Base-by-base conservation (phyloP, 2,797 vertebrate species). In the Melanotaenia pygmaea region DNA sequence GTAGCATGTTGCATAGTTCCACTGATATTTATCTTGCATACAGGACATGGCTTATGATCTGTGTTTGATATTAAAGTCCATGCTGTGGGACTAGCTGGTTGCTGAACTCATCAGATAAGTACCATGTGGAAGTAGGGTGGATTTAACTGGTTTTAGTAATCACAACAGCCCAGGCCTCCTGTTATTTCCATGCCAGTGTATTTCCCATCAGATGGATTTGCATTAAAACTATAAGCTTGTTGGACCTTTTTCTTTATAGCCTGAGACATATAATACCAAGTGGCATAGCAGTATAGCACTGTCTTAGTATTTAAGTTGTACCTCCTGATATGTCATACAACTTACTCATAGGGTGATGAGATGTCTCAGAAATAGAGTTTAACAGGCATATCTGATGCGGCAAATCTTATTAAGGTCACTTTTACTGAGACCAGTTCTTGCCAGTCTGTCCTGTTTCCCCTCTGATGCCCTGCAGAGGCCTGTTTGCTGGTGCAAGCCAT, bases 81-180 rank as follows among this genome's bases (percentile, higher is more conserved):
- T 64, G 74, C 77, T 81, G 78, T 71, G 76, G 81, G 77, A 71
- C 70, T 76, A 80, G 79, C 73, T 69, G 80, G 71, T 86, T 74
- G 70, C 63, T 81, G 64, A 64, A 76, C 72, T 87, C 81, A 92
- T 92, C 90, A 92, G 90, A 92, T 92, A 90, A 92, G 86, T 77
- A 84, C 76, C 82, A 83, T 64, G 77, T 67, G 72, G 80, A 88
- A 70, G 57, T 61, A 67, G 62, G 68, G 64, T 85, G 85, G 85
- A 89, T 92, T 91, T 87, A 88, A 89, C 86, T 86, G 74, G 80
- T 88, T 87, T 89, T 84, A 89, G 77, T 85, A 85, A 91, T 89
- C 81, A 80, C 74, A 74, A 81, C 81, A 77, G 64, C 61, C 50
- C 60, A 69, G 16, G 70, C 66, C 1, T 50, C 57, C 51, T 64